Percentiles rank a stretch among this genome's conserved stretches.
phyloP scores from a whole-genome alignment of 2,113 vertebrate species.

The Thymallus thymallus region DNA sequence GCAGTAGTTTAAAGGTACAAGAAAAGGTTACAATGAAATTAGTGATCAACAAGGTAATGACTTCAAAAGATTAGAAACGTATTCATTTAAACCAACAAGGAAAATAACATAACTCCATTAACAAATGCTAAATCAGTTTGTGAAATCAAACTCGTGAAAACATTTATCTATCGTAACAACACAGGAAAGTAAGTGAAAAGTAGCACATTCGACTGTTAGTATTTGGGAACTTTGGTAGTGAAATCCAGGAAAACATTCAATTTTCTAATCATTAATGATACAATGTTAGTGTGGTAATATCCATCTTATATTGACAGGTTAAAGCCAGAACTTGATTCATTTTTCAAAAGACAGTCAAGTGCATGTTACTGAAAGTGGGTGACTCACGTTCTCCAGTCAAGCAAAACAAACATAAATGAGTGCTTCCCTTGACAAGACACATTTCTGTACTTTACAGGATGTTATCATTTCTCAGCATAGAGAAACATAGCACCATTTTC shows the following conservation, averaged over 20 bases:
- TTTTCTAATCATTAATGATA: constrained; percentile 1
- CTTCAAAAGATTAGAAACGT: constrained; percentile 7
- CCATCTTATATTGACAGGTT: constrained; percentile 5
- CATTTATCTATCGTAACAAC: too few species aligned
- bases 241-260: neutral
- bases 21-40: constrained; percentile 15
- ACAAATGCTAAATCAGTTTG: neutral
- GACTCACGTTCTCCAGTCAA: neutral
- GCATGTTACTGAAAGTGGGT: neutral
- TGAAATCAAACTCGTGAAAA: constrained; percentile 12
- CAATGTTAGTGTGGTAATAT: neutral
- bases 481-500: constrained; percentile 1
- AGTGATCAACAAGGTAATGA: constrained; percentile 18
- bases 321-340: neutral
- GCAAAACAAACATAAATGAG: neutral
- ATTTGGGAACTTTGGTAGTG: constrained; percentile 21
- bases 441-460: neutral
- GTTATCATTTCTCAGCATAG: neutral
- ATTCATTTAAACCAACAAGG: neutral
- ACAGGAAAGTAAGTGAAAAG: constrained; percentile 29
- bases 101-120: neutral
- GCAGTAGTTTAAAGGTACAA: constrained; percentile 9
- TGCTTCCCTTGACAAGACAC: neutral
- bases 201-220: constrained; percentile 11
- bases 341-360: neutral